Conservation (phyloP, 2,113 vertebrate genomes). For the Micromys minutus region DNA sequence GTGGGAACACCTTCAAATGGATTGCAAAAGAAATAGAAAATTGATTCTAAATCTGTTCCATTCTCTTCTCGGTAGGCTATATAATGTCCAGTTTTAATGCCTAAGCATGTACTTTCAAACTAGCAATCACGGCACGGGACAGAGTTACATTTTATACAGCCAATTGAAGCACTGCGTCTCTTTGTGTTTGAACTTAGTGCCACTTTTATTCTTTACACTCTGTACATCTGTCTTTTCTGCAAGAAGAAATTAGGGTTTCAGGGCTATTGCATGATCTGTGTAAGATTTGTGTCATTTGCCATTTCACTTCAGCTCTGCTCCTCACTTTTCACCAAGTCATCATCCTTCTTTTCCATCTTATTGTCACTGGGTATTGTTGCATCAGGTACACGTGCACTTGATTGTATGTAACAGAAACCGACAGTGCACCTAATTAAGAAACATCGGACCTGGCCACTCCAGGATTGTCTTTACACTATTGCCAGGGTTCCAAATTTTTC, state of each 20-base stretch:
- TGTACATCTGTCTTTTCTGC: background rate
- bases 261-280: background rate
- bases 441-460: background rate
- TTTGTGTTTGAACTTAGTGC: slow-evolving; percentile 26
- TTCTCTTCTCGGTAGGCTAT: slow-evolving; percentile 62
- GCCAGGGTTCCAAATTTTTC: background rate
- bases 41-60: slow-evolving; percentile 72
- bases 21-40: slow-evolving; percentile 73
- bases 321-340: background rate
- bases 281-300: background rate
- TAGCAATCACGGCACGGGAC: slow-evolving; percentile 45
- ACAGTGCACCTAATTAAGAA: background rate
- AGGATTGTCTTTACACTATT: background rate
- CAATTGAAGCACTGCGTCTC: background rate
- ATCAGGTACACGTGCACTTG: background rate
- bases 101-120: slow-evolving; percentile 12
- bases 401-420: background rate
- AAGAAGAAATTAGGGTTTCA: background rate
- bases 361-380: background rate
- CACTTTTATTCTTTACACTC: background rate
- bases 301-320: background rate
- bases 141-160: slow-evolving; percentile 24
- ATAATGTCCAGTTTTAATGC: slow-evolving; percentile 6
- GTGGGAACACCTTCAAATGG: slow-evolving; percentile 66
- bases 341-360: background rate